phyloP scores from a whole-genome alignment of 2,888 invertebrate species.

The Trissolcus japonicus region DNA sequence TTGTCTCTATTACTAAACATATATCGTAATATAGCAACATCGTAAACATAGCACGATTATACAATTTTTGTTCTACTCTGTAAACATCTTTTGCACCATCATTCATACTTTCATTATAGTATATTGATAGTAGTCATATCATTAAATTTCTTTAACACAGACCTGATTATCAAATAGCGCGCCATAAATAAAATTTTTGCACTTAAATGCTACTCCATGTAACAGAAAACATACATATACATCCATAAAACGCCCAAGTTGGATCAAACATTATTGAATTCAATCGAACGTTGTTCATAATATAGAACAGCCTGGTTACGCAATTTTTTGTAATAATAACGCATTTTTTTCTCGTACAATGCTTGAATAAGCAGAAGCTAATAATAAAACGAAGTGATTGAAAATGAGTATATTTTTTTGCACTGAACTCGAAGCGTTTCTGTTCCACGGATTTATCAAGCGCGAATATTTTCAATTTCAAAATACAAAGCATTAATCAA shows the following conservation, averaged over 20 bases:
- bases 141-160: constrained; percentile 29
- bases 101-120: constrained; percentile 34
- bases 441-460: too few species aligned
- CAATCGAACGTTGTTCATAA: too few species aligned
- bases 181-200: constrained; percentile 33
- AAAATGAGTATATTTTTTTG: too few species aligned
- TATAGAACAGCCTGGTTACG: too few species aligned
- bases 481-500: too few species aligned
- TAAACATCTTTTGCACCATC: constrained; percentile 29
- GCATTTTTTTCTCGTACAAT: too few species aligned
- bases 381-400: too few species aligned
- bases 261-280: constrained; percentile 22
- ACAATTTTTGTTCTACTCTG: constrained; percentile 33
- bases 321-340: too few species aligned
- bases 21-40: constrained; percentile 55
- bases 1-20: constrained; percentile 48
- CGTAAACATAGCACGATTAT: constrained; percentile 54
- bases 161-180: constrained; percentile 19
- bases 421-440: too few species aligned
- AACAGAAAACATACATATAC: constrained; percentile 14
- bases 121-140: constrained; percentile 42
- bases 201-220: constrained; percentile 18
- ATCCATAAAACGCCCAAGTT: constrained; percentile 8
- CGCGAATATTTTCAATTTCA: too few species aligned
- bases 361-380: too few species aligned